These are phyloP conservation scores for Apocrypta bakeri DNA, from an alignment of 1,140 invertebrate genomes.

Conservation along the genomic window DNA sequence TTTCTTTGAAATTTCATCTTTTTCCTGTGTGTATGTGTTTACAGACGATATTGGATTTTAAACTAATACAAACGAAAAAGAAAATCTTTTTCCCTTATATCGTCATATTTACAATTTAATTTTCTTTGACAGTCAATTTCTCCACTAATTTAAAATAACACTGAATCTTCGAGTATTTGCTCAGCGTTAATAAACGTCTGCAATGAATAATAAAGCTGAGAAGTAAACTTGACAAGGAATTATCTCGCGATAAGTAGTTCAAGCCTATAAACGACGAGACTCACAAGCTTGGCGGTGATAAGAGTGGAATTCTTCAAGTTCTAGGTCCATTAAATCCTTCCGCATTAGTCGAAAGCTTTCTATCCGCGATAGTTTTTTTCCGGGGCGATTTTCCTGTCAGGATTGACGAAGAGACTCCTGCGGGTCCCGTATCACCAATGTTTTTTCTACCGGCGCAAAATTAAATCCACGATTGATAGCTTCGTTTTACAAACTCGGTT, in stretches of 20 bases:
- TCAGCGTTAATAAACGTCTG: no score
- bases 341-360: neutral
- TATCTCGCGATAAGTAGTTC: neutral
- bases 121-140: no score
- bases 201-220: no score
- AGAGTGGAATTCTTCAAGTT: neutral
- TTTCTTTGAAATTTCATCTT: no score
- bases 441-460: neutral
- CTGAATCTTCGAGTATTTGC: no score
- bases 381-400: neutral
- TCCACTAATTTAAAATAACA: no score
- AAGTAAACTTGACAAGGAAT: neutral
- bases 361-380: neutral
- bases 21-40: no score
- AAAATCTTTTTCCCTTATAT: no score
- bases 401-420: neutral
- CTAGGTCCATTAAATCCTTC: neutral
- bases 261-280: neutral
- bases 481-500: neutral
- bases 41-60: no score
- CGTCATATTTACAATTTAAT: no score
- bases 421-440: neutral
- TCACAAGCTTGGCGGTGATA: neutral
- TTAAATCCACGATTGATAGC: neutral
- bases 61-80: no score